These are phyloP conservation scores for Prinia subflava DNA, from an alignment of 2,113 vertebrate genomes.

Conservation along the genomic window DNA sequence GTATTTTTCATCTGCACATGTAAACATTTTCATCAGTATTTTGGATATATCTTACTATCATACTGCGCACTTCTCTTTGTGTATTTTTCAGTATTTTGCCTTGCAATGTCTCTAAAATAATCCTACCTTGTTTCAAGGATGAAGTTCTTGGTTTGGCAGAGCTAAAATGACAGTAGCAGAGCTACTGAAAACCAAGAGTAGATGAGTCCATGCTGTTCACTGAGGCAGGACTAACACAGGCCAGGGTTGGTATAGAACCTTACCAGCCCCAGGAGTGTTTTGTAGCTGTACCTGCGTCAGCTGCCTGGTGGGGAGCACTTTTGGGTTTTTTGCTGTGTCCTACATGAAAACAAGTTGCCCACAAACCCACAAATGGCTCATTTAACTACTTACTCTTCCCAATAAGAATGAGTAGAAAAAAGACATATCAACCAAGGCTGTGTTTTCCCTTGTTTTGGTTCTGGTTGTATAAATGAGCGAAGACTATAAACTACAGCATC, in stretches of 20 bases:
- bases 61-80: not conserved
- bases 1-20: not conserved
- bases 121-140: rapidly evolving
- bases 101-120: not conserved
- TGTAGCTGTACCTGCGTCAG: not conserved
- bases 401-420: not conserved
- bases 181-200: not conserved
- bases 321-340: not conserved
- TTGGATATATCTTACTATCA: not conserved
- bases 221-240: not conserved
- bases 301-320: not conserved
- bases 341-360: not conserved
- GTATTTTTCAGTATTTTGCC: not conserved
- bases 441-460: not conserved
- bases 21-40: not conserved
- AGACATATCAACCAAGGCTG: not conserved
- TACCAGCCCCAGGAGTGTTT: not conserved
- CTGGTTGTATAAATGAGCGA: not conserved
- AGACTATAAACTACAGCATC: not conserved
- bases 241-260: not conserved
- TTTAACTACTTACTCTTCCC: not conserved
- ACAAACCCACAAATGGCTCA: not conserved
- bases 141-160: not conserved
- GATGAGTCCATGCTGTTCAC: not conserved
- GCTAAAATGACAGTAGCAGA: not conserved